A percentile compares a stretch with the other conserved stretches of the same genome.
phyloP scores from a whole-genome alignment of 1,140 invertebrate species.

The Papilio aristodemus region DNA sequence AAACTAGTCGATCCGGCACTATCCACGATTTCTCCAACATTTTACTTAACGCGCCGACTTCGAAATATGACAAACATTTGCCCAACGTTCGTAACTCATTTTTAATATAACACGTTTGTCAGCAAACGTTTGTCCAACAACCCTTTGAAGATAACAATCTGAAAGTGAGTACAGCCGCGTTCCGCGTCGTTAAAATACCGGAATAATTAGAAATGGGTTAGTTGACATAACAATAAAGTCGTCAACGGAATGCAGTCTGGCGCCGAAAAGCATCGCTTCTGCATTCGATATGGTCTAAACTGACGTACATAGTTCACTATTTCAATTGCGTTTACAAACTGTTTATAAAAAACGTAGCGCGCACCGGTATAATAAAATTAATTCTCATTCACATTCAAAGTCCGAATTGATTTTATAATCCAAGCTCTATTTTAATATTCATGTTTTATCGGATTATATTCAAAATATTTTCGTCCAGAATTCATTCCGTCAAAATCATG shows the following conservation, averaged over 20 bases:
- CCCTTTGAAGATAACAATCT: neutral
- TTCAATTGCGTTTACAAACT: neutral
- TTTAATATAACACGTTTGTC: neutral
- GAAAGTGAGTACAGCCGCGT: conserved; percentile 40
- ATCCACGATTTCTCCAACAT: conserved; percentile 39
- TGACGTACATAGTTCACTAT: conserved; percentile 35
- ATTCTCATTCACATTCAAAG: neutral
- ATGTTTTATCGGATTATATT: neutral
- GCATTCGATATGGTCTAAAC: conserved; percentile 61
- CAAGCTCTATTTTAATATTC: neutral
- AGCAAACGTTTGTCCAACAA: neutral
- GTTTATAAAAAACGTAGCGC: neutral
- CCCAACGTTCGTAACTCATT: conserved; percentile 8
- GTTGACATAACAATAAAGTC: conserved; percentile 68
- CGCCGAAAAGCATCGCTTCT: conserved; percentile 55
- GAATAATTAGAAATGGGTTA: conserved; percentile 68
- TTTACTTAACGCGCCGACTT: conserved; percentile 18
- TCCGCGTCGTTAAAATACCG: conserved; percentile 73
- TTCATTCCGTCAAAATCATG: neutral
- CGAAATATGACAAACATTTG: conserved; percentile 23
- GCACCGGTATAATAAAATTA: neutral
- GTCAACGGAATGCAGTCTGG: conserved; percentile 59
- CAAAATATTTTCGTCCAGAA: neutral
- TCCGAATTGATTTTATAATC: neutral
- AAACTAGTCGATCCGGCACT: conserved; percentile 57